Percentiles rank a stretch among this genome's conserved stretches.
phyloP scores from a whole-genome alignment of 2,888 invertebrate genomes.

The Serrognathus titanus region DNA sequence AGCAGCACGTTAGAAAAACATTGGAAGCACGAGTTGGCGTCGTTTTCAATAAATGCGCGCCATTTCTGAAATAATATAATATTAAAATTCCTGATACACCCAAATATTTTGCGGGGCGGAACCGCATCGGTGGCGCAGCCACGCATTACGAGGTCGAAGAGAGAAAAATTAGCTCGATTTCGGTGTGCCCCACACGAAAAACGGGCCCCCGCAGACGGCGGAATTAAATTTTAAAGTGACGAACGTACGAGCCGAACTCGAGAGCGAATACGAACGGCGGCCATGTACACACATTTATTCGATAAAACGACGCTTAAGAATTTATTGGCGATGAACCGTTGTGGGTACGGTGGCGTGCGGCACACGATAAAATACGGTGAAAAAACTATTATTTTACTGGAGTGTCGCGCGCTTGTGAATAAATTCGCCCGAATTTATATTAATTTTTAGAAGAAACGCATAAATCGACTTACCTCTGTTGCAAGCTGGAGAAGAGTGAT shows the following conservation, averaged over 20 bases:
- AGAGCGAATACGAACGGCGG: constrained; percentile 38
- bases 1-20: constrained; percentile 7
- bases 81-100: constrained; percentile 47
- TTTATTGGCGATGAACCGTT: constrained; percentile 40
- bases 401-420: constrained; percentile 32
- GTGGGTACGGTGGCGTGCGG: constrained; percentile 26
- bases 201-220: constrained; percentile 21
- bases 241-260: constrained; percentile 27
- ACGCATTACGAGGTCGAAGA: constrained; percentile 23
- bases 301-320: constrained; percentile 37
- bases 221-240: constrained; percentile 44
- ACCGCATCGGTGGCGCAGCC: constrained; percentile 19
- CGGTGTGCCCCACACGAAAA: constrained; percentile 21
- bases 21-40: constrained; percentile 11
- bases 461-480: constrained; percentile 41
- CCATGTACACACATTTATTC: constrained; percentile 42
- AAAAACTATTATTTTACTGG: constrained; percentile 46
- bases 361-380: constrained; percentile 39
- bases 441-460: constrained; percentile 40
- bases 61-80: constrained; percentile 44
- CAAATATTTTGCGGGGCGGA: constrained; percentile 43
- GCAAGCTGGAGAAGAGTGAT: constrained; percentile 25
- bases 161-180: constrained; percentile 40
- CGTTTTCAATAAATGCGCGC: constrained; percentile 17
- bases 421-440: constrained; percentile 44